phyloP scores from a whole-genome alignment of 2,888 invertebrate genomes.

The Pyralis farinalis region DNA sequence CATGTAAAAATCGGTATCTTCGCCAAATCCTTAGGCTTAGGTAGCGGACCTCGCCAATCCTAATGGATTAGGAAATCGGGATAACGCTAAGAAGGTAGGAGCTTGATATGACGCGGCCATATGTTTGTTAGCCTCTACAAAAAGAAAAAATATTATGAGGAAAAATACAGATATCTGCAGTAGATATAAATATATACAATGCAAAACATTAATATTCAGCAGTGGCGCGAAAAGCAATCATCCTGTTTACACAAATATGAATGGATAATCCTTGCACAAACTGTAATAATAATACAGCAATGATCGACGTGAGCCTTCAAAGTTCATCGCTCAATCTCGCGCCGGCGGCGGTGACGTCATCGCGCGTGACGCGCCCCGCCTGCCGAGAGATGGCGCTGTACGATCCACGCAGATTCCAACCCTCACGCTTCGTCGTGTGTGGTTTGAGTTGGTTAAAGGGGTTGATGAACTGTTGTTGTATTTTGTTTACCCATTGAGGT shows the following conservation, averaged over 20 bases:
- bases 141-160: too few relatives aligned
- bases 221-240: neutral
- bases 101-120: too few relatives aligned
- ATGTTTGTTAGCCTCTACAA: too few relatives aligned
- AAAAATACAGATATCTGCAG: too few relatives aligned
- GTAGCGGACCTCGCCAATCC: too few relatives aligned
- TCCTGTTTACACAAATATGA: neutral
- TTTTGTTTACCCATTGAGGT: too few relatives aligned
- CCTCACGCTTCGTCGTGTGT: slow-evolving; percentile 49
- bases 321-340: slow-evolving; percentile 31
- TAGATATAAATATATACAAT: too few relatives aligned
- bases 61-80: too few relatives aligned
- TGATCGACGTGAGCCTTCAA: slow-evolving; percentile 15
- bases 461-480: slow-evolving; percentile 30
- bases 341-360: slow-evolving; percentile 68
- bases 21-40: too few relatives aligned
- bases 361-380: slow-evolving; percentile 38
- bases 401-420: slow-evolving; percentile 17
- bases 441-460: slow-evolving; percentile 25
- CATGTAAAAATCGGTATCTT: too few relatives aligned
- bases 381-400: slow-evolving; percentile 9
- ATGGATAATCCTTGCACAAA: slow-evolving; percentile 3
- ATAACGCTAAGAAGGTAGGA: too few relatives aligned
- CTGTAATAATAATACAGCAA: slow-evolving; percentile 2
- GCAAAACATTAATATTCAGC: neutral